Percentiles rank a stretch among this genome's conserved stretches.
Evolutionary conservation across 2,888 invertebrate genomes (phyloP).

Genomic region (Dilophus febrilis): DNA sequence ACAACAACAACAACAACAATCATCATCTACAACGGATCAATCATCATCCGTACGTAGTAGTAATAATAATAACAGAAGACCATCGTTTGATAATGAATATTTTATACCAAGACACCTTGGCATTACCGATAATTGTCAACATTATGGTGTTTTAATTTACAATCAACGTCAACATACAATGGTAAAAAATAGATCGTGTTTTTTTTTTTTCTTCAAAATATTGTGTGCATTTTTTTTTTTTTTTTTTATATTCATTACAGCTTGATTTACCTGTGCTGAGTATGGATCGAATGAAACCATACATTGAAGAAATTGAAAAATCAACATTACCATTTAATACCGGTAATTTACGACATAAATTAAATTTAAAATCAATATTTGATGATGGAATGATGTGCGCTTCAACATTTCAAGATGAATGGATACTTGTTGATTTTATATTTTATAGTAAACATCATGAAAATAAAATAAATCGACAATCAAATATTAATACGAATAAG

Average conservation of each 20-base stretch:
- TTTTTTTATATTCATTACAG: too few relatives aligned
- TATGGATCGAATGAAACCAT: not conserved
- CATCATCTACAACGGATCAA: too few relatives aligned
- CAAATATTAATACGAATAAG: not conserved
- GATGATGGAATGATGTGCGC: conserved; percentile 30
- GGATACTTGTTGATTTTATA: conserved; percentile 82
- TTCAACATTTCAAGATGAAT: conserved; percentile 58
- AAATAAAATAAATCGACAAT: conserved; percentile 3
- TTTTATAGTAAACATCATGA: conserved; percentile 46
- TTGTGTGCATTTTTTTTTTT: too few relatives aligned
- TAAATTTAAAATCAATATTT: conserved; percentile 41
- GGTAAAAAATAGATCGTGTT: conserved; percentile 3
- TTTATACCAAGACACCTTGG: conserved; percentile 26
- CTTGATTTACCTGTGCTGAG: too few relatives aligned
- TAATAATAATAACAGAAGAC: too few relatives aligned
- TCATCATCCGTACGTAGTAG: too few relatives aligned
- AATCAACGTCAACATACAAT: conserved; percentile 25
- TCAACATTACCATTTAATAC: conserved; percentile 20
- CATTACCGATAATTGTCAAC: conserved; percentile 42
- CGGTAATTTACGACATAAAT: conserved; percentile 44
- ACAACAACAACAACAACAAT: not conserved
- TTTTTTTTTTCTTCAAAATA: not conserved
- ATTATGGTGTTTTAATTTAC: conserved; percentile 33
- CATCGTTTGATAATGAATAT: too few relatives aligned
- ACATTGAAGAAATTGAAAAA: not conserved